Conservation (phyloP, 2,113 vertebrate species). For the Gambusia affinis region DNA sequence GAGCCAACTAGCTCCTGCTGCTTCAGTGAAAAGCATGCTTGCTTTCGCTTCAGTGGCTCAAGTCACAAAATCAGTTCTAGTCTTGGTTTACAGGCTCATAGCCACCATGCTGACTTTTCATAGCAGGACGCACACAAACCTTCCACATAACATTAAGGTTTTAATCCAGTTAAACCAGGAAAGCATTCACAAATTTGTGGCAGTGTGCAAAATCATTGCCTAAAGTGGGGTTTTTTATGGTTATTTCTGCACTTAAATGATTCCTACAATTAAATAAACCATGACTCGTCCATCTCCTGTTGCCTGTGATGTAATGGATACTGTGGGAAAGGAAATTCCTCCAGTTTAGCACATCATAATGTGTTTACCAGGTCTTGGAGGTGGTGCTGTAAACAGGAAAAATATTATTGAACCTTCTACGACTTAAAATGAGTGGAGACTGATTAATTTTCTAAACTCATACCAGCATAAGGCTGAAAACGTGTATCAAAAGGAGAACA, state of each 20-base stretch:
- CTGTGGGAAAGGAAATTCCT: background rate
- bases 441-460: background rate
- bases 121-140: background rate
- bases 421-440: background rate
- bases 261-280: background rate
- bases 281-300: background rate
- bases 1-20: slow-evolving; percentile 3
- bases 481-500: background rate
- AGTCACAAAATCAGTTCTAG: background rate
- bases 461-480: background rate
- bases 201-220: background rate
- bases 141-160: background rate
- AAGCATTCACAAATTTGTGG: background rate
- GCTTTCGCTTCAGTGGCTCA: background rate
- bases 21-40: background rate
- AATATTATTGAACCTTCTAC: background rate
- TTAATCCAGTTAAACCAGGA: background rate
- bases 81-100: slow-evolving; percentile 4
- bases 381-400: background rate
- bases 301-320: background rate
- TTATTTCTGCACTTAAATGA: background rate
- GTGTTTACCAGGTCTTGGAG: background rate
- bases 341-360: background rate
- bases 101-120: background rate
- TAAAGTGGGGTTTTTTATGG: too few relatives aligned